Evolutionary conservation across 2,888 invertebrate genomes (phyloP).

Genomic region (Eupithecia exiguata): DNA sequence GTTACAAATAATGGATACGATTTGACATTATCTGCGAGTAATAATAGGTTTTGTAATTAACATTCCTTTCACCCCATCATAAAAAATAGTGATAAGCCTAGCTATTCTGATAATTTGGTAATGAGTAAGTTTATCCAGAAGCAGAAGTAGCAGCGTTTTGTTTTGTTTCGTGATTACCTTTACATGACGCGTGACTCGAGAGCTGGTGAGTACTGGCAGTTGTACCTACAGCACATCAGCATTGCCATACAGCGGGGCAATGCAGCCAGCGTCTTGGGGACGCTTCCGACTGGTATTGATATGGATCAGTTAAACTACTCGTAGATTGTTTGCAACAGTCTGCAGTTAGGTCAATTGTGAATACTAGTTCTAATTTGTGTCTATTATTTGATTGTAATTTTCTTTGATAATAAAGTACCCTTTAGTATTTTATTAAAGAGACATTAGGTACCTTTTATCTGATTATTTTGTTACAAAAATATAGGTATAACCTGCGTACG

Average conservation of each 20-base stretch:
- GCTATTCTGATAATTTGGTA: conserved; percentile 46
- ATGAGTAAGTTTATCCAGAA: conserved; percentile 39
- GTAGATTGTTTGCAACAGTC: no score
- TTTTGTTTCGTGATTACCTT: not conserved
- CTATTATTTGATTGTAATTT: no score
- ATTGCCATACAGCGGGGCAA: no score
- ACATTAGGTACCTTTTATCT: not conserved
- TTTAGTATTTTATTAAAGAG: no score
- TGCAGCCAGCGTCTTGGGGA: no score
- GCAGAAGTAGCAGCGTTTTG: not conserved
- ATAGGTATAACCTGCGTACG: not conserved
- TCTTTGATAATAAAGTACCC: no score
- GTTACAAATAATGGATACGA: conserved; percentile 10
- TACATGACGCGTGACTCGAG: not conserved
- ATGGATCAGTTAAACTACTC: no score
- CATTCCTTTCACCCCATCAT: conserved; percentile 66
- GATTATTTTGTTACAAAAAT: not conserved
- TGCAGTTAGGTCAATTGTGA: no score
- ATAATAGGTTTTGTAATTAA: conserved; percentile 74
- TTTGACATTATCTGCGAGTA: conserved; percentile 31
- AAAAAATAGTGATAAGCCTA: conserved; percentile 38
- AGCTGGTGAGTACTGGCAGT: no score
- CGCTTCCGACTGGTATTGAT: no score
- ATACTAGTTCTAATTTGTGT: no score
- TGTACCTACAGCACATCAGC: no score